Evolutionary conservation across 2,797 vertebrate genomes (phyloP).

Genomic region (Anguilla pacifica): DNA sequence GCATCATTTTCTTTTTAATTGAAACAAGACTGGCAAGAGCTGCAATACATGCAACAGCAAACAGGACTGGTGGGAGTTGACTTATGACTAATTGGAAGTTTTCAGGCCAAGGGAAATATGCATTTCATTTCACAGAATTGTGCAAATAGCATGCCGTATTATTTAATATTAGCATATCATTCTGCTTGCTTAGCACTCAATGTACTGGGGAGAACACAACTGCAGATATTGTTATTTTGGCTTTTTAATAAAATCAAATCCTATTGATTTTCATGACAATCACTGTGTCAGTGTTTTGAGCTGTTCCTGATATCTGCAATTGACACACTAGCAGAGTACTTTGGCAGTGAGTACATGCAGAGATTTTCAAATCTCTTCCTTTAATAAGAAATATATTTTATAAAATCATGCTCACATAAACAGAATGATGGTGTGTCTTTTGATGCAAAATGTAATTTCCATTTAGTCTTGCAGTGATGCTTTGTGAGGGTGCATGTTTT

Average conservation of each 20-base stretch:
- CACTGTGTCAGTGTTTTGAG: neutral
- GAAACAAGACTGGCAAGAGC: neutral
- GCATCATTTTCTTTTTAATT: neutral
- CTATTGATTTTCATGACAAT: neutral
- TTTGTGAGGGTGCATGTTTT: neutral
- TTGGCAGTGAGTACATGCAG: neutral
- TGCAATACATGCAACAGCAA: neutral
- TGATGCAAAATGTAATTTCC: neutral
- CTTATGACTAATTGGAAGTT: constrained; percentile 28
- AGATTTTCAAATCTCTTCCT: neutral
- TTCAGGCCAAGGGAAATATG: neutral
- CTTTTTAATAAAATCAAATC: neutral
- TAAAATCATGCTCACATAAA: neutral
- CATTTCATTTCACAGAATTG: neutral
- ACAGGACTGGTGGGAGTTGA: constrained; percentile 14
- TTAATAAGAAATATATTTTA: neutral
- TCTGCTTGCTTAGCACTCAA: neutral
- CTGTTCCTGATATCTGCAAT: neutral
- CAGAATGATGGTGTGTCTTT: neutral
- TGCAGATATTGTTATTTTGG: neutral
- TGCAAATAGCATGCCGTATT: neutral
- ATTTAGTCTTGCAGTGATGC: neutral
- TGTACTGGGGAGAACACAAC: neutral
- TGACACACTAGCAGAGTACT: neutral
- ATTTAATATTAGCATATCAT: neutral